Base-by-base conservation (phyloP, 2,113 vertebrate species). In the Catharus fuscescens region DNA sequence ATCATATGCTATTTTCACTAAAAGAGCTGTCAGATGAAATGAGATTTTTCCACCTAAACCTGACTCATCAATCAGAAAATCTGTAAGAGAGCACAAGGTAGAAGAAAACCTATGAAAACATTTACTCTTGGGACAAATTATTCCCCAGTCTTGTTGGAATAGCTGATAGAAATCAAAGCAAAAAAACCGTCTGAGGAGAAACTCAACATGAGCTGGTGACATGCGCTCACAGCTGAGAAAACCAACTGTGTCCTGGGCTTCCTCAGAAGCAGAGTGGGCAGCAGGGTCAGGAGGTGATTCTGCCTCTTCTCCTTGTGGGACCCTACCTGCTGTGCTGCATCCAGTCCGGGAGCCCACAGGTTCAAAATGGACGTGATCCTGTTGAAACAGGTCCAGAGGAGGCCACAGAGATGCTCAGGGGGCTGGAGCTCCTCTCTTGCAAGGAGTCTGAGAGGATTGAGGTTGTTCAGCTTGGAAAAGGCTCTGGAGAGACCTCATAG, bases 191-290 rank as follows among this genome's bases (percentile, higher is more conserved):
- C 40, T 36, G 62, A 42, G 17, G 25, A 90, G 70, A 54, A 53
- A 15, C 40, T 69, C 12, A 34, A 3, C 20, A 14, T 31, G 21
- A 61, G 70, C 40, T 0, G 0, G 14, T 10, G 50, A 8, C 1
- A 0, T 31, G 29, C 0, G 0, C 47, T 61, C 0, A 0, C 20
- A 26, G 40, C 47, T 0, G 1, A 42, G 56, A 54, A 69, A 31
- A 9, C n/a, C 11, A 23, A 0, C 6, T 61, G 16, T 12, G 15
- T 54, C 19, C 6, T 61, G 16, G 45, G 19, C 38, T 40, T 29
- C 38, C 7, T 29, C 40, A 9, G 31, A 67, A 69, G 40, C 53
- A 67, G 13, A 4, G 3, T 11, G 14, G 19, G 36, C 86, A 60
- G 69, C 45, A 53, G 78, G 19, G 10, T 0, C 0, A 45, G n/a